Conservation (phyloP, 2,888 invertebrate genomes). For the Philhelius pedissequus region DNA sequence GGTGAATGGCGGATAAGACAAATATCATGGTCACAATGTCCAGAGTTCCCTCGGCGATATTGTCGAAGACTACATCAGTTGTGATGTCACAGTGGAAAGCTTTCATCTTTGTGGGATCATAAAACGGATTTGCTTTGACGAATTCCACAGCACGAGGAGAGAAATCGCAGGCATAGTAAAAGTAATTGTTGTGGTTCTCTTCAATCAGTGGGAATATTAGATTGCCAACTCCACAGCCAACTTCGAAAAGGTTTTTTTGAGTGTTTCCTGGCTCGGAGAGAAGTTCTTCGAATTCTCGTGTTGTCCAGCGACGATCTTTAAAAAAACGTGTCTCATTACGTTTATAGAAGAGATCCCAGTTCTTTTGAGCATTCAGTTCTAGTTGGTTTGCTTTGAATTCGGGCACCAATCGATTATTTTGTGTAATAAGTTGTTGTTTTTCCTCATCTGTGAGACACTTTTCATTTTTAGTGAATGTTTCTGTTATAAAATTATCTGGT, state of each 20-base stretch:
- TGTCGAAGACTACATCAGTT: constrained; percentile 82
- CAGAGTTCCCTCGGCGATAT: constrained; percentile 80
- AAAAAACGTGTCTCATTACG: constrained; percentile 96
- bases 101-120: constrained; percentile 83
- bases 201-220: constrained; percentile 94
- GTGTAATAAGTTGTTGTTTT: constrained; percentile 82
- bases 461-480: constrained; percentile 70
- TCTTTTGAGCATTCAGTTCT: constrained; percentile 90
- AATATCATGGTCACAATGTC: constrained; percentile 95
- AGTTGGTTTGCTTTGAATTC: constrained; percentile 87
- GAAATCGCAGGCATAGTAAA: constrained; percentile 94
- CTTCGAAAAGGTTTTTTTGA: constrained; percentile 82
- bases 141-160: constrained; percentile 94
- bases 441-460: constrained; percentile 81
- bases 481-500: constrained; percentile 43
- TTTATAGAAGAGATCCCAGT: constrained; percentile 99
- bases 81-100: constrained; percentile 94
- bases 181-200: constrained; percentile 85
- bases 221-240: constrained; percentile 98
- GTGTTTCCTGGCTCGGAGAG: constrained; percentile 78
- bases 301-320: constrained; percentile 98
- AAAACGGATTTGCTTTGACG: constrained; percentile 85
- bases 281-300: constrained; percentile 93
- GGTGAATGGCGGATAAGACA: constrained; percentile 96
- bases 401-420: constrained; percentile 85